phyloP scores from a whole-genome alignment of 1,140 invertebrate genomes.

The Paracyclopina nana region DNA sequence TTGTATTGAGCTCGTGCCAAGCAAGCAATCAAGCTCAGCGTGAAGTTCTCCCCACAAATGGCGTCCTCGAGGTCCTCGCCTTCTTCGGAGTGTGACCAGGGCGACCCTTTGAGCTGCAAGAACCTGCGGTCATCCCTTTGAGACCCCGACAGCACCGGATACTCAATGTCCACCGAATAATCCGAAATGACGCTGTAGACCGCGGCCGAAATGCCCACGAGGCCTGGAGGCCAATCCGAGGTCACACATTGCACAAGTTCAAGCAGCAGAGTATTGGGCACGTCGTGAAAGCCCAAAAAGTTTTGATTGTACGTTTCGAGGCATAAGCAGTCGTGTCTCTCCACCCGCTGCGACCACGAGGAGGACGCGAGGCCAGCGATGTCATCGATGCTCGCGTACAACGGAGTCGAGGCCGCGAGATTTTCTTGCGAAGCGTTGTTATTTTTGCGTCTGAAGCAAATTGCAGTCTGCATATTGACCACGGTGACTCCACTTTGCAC shows the following conservation, averaged over 20 bases:
- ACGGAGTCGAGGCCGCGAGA: not conserved
- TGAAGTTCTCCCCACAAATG: not conserved
- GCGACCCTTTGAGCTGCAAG: slow-evolving; percentile 6
- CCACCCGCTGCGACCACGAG: not conserved
- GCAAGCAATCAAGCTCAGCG: slow-evolving; percentile 4
- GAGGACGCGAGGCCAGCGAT: not conserved
- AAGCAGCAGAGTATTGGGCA: slow-evolving; percentile 11
- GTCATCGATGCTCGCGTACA: not conserved
- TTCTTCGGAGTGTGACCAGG: slow-evolving; percentile 1
- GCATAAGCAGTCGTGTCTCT: slow-evolving; percentile 5
- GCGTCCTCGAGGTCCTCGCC: slow-evolving; percentile 4
- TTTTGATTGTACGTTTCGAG: slow-evolving; percentile 3
- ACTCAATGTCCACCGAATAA: not conserved
- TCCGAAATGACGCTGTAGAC: slow-evolving; percentile 4
- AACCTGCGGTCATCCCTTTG: not conserved
- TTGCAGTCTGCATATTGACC: slow-evolving; percentile 2
- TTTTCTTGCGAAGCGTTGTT: not conserved
- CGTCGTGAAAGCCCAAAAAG: slow-evolving; percentile 12
- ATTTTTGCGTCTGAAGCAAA: slow-evolving; percentile 6
- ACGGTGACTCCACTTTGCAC: not conserved
- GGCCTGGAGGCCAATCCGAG: slow-evolving; percentile 1
- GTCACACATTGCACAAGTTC: slow-evolving; percentile 1
- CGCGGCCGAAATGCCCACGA: not conserved
- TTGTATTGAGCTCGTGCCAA: slow-evolving; percentile 6
- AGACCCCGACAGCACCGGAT: slow-evolving; percentile 3